Conservation (phyloP, 2,888 invertebrate genomes). For the Galeopsomyia nigrocyanea region DNA sequence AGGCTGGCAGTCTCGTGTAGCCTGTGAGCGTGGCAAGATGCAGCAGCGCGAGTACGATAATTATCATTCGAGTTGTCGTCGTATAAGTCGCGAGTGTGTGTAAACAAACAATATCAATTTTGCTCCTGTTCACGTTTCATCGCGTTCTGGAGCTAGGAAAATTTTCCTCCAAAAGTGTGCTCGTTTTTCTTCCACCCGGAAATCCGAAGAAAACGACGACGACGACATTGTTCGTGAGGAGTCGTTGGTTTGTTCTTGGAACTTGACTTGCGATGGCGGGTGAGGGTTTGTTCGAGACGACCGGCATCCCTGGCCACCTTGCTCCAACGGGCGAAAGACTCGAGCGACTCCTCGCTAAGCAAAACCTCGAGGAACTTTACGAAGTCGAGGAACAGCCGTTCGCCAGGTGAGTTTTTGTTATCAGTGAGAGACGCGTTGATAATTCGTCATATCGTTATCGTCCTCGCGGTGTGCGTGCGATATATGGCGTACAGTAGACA, state of each 20-base stretch:
- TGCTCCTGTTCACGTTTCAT: neutral
- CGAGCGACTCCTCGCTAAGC: slow-evolving; percentile 67
- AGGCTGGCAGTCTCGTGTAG: too few species aligned
- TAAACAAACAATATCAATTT: neutral
- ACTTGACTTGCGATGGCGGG: slow-evolving; percentile 60
- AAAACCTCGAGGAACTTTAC: slow-evolving; percentile 67
- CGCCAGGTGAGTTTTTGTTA: slow-evolving; percentile 61
- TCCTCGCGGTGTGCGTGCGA: too few species aligned
- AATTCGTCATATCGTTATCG: too few species aligned
- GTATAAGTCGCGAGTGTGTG: neutral
- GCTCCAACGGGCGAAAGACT: slow-evolving; percentile 68
- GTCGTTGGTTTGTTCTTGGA: slow-evolving; percentile 23
- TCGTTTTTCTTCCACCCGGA: too few species aligned
- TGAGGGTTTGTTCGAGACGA: slow-evolving; percentile 66
- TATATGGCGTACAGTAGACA: too few species aligned
- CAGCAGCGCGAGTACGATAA: neutral
- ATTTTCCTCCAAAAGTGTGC: too few species aligned
- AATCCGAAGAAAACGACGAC: neutral
- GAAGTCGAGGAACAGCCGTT: slow-evolving; percentile 69
- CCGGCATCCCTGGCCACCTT: slow-evolving; percentile 68
- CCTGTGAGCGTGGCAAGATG: neutral
- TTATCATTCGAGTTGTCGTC: neutral
- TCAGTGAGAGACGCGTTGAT: too few species aligned
- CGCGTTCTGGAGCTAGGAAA: too few species aligned
- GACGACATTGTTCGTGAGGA: neutral